Evolutionary conservation across 1,140 invertebrate species (phyloP), one percentile per base, ranked within the genome.

Genomic region (Acromyrmex echinatior): DNA sequence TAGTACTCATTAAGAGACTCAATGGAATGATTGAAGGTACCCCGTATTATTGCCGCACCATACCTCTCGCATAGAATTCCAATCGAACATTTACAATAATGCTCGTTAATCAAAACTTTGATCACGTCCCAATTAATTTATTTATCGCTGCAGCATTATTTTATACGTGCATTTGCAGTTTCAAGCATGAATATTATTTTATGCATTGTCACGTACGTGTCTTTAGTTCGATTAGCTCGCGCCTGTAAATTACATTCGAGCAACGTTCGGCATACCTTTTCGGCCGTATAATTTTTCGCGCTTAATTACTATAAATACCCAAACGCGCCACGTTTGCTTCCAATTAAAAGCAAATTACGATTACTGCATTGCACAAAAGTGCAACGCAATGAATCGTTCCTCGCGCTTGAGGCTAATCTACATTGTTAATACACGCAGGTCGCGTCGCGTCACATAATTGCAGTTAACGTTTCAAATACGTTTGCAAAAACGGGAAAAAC

Each of bases 261-360:
- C 31, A 12, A 49, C 28, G n/a, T 53, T 53, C 49, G 21, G 25
- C n/a, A 21, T 45, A 39, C n/a, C 21, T 51, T 58, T 31, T 12
- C 68, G n/a, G 71, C n/a, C 60, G 56, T 62, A 62, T 51, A 62
- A 76, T 63, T 84, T 84, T 76, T 76, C 70, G n/a, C n/a, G 70
- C 45, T 84, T 84, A 62, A 76, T 84, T 84, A 62, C 53, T 60
- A 60, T 35, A 84, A 84, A 84, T 84, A 76, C 14, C 56, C 31
- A 53, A 31, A 49, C 28, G 56, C 45, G 70, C 25, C 56, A 35
- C 56, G 80, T 84, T 82, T 63, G 53, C 70, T 35, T 49, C 35
- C 80, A 76, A 84, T 84, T 84, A 84, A 74, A 84, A 84, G 25
- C 25, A 62, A 84, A 84, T 74, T 76, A 62, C 70, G 58, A 74